These are phyloP conservation scores for Siphonodentalium dalli DNA, from an alignment of 2,888 invertebrate genomes.

Conservation along the genomic window DNA sequence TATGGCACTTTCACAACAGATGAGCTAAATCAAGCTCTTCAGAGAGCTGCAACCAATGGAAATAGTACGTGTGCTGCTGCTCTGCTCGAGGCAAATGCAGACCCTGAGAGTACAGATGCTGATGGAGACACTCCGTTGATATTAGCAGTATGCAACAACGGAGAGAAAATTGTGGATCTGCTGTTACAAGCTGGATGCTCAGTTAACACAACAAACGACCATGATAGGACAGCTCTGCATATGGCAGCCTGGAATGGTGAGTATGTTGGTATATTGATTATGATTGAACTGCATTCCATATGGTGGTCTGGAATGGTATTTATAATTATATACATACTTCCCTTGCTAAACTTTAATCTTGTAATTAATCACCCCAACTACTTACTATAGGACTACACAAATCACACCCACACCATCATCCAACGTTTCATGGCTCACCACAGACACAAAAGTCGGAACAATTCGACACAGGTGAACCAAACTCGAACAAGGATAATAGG, in stretches of 20 bases:
- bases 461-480: too few relatives aligned
- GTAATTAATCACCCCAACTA: too few relatives aligned
- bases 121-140: constrained; percentile 40
- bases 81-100: constrained; percentile 28
- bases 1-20: constrained; percentile 23
- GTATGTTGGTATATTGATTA: too few relatives aligned
- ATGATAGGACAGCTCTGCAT: constrained; percentile 32
- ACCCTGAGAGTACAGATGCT: constrained; percentile 30
- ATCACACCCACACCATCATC: too few relatives aligned
- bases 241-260: constrained; percentile 27
- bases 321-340: too few relatives aligned
- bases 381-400: too few relatives aligned
- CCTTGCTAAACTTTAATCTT: too few relatives aligned
- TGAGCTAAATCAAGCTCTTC: constrained; percentile 31
- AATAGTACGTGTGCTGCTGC: constrained; percentile 14
- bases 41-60: constrained; percentile 30
- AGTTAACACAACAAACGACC: constrained; percentile 25
- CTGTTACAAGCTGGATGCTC: constrained; percentile 23
- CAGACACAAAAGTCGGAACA: too few relatives aligned
- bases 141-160: constrained; percentile 33
- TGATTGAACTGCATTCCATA: too few relatives aligned
- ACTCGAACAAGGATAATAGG: too few relatives aligned
- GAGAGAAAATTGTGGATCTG: constrained; percentile 22
- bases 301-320: too few relatives aligned
- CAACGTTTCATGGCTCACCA: too few relatives aligned